Percentiles rank a stretch among this genome's conserved stretches.
phyloP scores from a whole-genome alignment of 2,888 invertebrate genomes.

The Drosophila putrida region DNA sequence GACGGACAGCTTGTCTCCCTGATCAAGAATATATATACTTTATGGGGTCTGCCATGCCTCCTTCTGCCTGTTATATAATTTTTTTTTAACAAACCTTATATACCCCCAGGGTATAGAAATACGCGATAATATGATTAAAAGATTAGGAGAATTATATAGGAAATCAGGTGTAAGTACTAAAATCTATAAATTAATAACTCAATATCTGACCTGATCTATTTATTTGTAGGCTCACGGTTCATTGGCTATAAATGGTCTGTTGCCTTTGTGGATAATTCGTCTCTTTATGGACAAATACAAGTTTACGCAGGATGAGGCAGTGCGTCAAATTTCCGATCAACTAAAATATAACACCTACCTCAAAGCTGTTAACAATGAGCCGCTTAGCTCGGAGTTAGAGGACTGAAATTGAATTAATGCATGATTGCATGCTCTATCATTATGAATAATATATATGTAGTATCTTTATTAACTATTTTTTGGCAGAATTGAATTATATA shows the following conservation, averaged over 20 bases:
- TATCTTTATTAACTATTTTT: slow-evolving; percentile 8
- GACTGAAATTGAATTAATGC: slow-evolving; percentile 8
- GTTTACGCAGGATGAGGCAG: slow-evolving; percentile 68
- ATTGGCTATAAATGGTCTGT: slow-evolving; percentile 78
- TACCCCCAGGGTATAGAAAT: too few species aligned
- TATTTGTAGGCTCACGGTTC: slow-evolving; percentile 63
- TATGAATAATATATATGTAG: background rate
- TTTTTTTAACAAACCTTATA: too few species aligned
- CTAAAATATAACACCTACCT: slow-evolving; percentile 66
- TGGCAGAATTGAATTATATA: slow-evolving; percentile 23
- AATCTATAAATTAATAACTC: background rate
- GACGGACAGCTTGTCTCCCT: too few species aligned
- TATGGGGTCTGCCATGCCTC: too few species aligned
- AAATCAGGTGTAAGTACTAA: slow-evolving; percentile 48
- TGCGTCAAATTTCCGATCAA: slow-evolving; percentile 75
- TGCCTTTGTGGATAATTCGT: slow-evolving; percentile 82
- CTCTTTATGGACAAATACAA: slow-evolving; percentile 80
- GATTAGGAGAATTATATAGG: slow-evolving; percentile 44
- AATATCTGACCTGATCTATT: background rate
- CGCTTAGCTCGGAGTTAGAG: slow-evolving; percentile 46
- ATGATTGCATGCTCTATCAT: background rate
- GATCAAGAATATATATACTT: too few species aligned
- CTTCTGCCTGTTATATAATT: too few species aligned
- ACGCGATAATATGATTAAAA: slow-evolving; percentile 62
- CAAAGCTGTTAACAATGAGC: slow-evolving; percentile 55